These are phyloP conservation scores for Podarcis lilfordi DNA, from an alignment of 2,797 vertebrate genomes.

Conservation along the genomic window DNA sequence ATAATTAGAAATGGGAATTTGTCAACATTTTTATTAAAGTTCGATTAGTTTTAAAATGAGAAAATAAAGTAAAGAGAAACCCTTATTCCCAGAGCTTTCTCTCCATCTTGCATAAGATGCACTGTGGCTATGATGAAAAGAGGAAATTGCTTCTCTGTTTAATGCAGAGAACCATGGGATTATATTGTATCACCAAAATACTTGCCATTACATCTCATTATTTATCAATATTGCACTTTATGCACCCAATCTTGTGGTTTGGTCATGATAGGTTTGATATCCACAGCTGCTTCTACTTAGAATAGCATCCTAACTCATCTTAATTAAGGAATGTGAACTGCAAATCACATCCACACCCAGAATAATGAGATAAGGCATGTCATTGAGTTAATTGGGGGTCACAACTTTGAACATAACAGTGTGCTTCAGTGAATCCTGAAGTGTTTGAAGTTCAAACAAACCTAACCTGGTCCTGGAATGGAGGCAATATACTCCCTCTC, in stretches of 20 bases:
- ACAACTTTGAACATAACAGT: not conserved
- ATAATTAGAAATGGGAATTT: conserved; percentile 78
- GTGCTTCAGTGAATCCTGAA: not conserved
- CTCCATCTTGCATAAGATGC: conserved; percentile 52
- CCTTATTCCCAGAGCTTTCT: conserved; percentile 56
- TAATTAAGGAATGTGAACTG: not conserved
- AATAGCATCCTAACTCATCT: not conserved
- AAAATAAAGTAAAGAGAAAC: conserved; percentile 61
- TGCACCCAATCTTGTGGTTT: not conserved
- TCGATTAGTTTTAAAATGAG: conserved; percentile 75
- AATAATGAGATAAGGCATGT: not conserved
- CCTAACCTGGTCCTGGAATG: not conserved
- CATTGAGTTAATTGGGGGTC: not conserved
- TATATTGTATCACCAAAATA: not conserved
- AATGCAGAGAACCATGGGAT: conserved; percentile 30
- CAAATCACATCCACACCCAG: not conserved
- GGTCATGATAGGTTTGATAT: not conserved
- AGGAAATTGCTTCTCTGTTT: not conserved
- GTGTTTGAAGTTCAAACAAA: not conserved
- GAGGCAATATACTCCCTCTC: not conserved
- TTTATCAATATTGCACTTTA: conserved; percentile 10
- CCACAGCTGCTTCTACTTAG: no score
- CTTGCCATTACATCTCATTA: not conserved
- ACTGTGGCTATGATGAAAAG: conserved; percentile 53
- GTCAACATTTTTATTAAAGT: conserved; percentile 75